These are phyloP conservation scores for Nipponia nippon DNA, from an alignment of 2,113 vertebrate species.

Conservation along the genomic window DNA sequence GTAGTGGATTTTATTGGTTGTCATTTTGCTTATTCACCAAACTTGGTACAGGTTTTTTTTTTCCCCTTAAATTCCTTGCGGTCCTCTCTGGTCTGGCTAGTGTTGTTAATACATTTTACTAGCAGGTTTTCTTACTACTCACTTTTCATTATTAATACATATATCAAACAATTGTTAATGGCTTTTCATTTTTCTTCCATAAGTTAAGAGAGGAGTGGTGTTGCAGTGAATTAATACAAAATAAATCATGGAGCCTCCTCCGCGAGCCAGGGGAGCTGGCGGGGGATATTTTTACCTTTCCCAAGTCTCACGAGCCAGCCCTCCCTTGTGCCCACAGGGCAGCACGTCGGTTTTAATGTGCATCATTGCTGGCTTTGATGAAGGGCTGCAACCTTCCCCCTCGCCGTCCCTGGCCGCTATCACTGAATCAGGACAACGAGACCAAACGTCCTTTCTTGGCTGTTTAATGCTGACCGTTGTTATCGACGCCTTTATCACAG, in stretches of 20 bases:
- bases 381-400: background rate
- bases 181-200: background rate
- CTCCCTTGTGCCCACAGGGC: background rate
- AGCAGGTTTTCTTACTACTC: background rate
- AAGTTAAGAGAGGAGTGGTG: background rate
- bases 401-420: background rate
- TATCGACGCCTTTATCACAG: background rate
- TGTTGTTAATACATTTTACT: background rate
- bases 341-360: background rate
- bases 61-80: background rate
- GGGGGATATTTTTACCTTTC: background rate
- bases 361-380: background rate
- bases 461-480: background rate
- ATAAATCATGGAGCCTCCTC: background rate
- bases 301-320: background rate
- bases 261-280: rapidly evolving
- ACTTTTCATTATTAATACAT: background rate
- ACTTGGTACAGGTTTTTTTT: background rate
- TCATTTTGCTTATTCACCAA: background rate
- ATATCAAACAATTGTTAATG: background rate
- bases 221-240: background rate
- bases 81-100: background rate
- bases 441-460: background rate
- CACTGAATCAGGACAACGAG: background rate
- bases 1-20: background rate